Evolutionary conservation across 2,888 invertebrate genomes (phyloP).

Genomic region (Scelioninae gen. 2): DNA sequence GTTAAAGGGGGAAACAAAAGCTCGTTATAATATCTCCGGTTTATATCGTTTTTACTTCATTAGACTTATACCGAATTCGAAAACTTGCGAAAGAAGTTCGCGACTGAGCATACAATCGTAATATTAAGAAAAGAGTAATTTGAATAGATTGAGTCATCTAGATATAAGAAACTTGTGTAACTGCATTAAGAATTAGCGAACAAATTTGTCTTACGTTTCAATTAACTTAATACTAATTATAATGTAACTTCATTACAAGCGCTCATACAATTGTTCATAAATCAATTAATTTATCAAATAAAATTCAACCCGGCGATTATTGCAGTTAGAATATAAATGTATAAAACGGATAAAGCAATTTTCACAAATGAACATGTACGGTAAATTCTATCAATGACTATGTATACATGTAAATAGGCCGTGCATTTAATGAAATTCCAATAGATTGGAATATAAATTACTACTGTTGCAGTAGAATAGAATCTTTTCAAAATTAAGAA

Average conservation of each 20-base stretch:
- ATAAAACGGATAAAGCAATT: too few relatives aligned
- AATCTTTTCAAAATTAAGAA: too few relatives aligned
- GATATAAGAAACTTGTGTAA: constrained; percentile 38
- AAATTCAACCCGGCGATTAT: too few relatives aligned
- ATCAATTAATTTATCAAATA: background rate
- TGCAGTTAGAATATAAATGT: too few relatives aligned
- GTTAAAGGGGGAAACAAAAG: constrained; percentile 17
- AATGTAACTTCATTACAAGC: constrained; percentile 4
- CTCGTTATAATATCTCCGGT: constrained; percentile 14
- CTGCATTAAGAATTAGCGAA: constrained; percentile 27
- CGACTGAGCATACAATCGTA: constrained; percentile 19
- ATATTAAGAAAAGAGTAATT: constrained; percentile 25
- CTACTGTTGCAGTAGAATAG: too few relatives aligned
- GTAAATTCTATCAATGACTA: background rate
- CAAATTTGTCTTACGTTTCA: constrained; percentile 27
- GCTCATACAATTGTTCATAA: background rate
- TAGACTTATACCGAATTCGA: constrained; percentile 24
- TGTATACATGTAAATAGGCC: background rate
- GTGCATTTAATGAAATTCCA: too few relatives aligned
- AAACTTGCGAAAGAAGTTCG: constrained; percentile 30
- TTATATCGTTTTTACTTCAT: constrained; percentile 39
- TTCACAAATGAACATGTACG: too few relatives aligned
- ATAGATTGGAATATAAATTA: too few relatives aligned
- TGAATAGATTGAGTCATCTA: constrained; percentile 38
- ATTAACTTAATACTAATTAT: constrained; percentile 14